Percentiles rank a stretch among this genome's conserved stretches.
phyloP scores from a whole-genome alignment of 1,140 invertebrate species.

The Aleiodes sp. region DNA sequence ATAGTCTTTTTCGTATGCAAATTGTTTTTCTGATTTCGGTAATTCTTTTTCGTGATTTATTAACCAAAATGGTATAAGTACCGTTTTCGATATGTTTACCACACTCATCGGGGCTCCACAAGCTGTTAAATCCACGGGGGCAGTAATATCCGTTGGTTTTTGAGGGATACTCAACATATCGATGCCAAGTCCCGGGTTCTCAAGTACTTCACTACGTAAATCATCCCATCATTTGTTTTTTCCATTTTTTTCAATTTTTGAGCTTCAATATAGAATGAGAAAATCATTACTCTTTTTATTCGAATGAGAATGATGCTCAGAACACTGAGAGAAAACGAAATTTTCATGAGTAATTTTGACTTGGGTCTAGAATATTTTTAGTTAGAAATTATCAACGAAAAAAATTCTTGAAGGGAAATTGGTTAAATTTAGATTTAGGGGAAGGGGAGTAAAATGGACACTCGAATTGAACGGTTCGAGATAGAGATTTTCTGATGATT shows the following conservation, averaged over 20 bases:
- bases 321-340: too few relatives aligned
- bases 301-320: background rate
- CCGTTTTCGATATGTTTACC: slow-evolving; percentile 9
- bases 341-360: too few relatives aligned
- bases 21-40: too few relatives aligned
- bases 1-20: too few relatives aligned
- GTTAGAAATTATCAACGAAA: too few relatives aligned
- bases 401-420: too few relatives aligned
- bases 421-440: too few relatives aligned
- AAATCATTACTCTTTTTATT: too few relatives aligned
- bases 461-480: too few relatives aligned
- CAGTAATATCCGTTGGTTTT: slow-evolving; percentile 20
- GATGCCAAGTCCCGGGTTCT: slow-evolving; percentile 25
- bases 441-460: too few relatives aligned
- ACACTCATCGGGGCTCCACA: slow-evolving; percentile 12
- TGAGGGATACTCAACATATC: slow-evolving; percentile 15
- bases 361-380: too few relatives aligned
- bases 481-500: too few relatives aligned
- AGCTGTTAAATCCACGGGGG: slow-evolving; percentile 18
- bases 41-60: slow-evolving; percentile 23
- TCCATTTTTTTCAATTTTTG: background rate
- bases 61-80: slow-evolving; percentile 17
- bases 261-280: background rate
- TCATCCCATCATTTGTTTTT: background rate
- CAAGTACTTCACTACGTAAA: slow-evolving; percentile 15